Base-by-base conservation (phyloP, 2,888 invertebrate species). In the Andrena bucephala region DNA sequence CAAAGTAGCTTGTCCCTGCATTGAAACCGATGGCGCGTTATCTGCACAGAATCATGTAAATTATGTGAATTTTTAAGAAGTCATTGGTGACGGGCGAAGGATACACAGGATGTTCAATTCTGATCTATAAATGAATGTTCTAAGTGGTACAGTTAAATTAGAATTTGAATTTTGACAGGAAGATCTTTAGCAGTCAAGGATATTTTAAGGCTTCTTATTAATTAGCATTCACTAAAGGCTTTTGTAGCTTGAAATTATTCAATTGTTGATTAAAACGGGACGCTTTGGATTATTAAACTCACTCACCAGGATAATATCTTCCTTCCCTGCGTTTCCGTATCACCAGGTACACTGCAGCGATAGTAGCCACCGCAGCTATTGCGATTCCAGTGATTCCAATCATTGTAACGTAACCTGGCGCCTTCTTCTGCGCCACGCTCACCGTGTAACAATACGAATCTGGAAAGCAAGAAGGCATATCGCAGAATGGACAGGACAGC, bases 281-380 rank as follows among this genome's bases (percentile, higher is more conserved):
- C 42, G 13, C 42, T 13, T 13, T 42, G 13, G 42, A 42, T 13
- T 13, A 42, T 42, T 42, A 42, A 13, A 42, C 42, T 42, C 42
- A 57, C 67, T 70, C 77, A 87, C 81, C 70, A 10, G 59, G 8
- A 7, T 71, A 54, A 16, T 7, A 42, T 13, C 29, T 69, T 24
- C 27, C 52, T 4, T 36, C 50, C 52, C 7, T 54, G 6, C 20
- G n/a, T 33, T 63, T 77, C 20, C 59, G 78, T n/a, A 69, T 16
- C 8, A 79, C 0, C 6, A 67, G 7, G 16, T 72, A 85, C 8
- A 36, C n/a, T 6, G n/a, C n/a, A 10, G 42, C 31, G n/a, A 13
- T 16, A n/a, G 24, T 16, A 10, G 16, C 3, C 2, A 31, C 27
- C 8, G 42, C 0, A 16, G 79, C 0, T 60, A 50, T 13, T 33